Evolutionary conservation across 2,797 vertebrate genomes (phyloP).

Genomic region (Pangasius krempfi): DNA sequence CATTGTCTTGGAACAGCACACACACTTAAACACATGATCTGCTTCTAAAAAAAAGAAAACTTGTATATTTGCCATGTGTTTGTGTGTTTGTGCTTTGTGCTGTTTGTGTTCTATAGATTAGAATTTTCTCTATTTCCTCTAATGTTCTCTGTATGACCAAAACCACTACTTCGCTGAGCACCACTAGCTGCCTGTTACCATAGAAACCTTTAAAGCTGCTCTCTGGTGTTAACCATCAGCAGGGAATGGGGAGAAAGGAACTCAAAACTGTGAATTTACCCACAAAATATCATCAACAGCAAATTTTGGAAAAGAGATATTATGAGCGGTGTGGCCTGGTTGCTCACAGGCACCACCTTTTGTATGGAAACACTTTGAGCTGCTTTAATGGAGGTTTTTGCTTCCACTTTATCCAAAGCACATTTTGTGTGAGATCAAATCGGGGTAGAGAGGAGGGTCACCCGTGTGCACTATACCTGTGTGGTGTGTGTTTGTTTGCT

Average conservation of each 20-base stretch:
- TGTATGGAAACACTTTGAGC: slow-evolving; percentile 15
- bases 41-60: slow-evolving; percentile 3
- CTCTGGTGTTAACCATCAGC: not conserved
- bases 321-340: not conserved
- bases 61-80: slow-evolving; percentile 36
- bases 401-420: slow-evolving; percentile 1
- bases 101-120: slow-evolving; percentile 43
- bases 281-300: not conserved
- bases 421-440: slow-evolving; percentile 10
- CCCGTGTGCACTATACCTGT: not conserved
- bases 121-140: slow-evolving; percentile 22
- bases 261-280: not conserved
- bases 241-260: slow-evolving; percentile 7
- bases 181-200: slow-evolving; percentile 21
- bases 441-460: not conserved
- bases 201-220: slow-evolving; percentile 13
- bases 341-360: not conserved
- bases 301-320: not conserved
- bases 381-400: not conserved
- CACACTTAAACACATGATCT: slow-evolving; percentile 16
- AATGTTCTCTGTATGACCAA: slow-evolving; percentile 35
- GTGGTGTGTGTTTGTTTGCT: slow-evolving; percentile 15
- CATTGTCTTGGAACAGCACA: slow-evolving; percentile 31
- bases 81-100: slow-evolving; percentile 46
- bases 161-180: slow-evolving; percentile 38